Base-by-base conservation (phyloP, 1,140 invertebrate species). In the Bombus pascuorum region DNA sequence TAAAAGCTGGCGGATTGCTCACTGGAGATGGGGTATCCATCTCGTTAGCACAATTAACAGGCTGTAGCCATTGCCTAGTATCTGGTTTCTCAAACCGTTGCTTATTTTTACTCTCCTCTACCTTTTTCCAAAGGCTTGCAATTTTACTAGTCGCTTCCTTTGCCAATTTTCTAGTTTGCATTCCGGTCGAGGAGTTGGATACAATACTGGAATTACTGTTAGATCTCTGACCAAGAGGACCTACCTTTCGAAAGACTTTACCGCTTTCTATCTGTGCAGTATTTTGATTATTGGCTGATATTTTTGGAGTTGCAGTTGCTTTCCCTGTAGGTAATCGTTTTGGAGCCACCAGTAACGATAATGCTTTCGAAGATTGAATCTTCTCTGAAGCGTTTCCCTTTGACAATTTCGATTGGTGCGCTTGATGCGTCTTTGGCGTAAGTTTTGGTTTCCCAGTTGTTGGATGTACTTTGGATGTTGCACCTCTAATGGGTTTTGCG, bases 111-210 rank as follows among this genome's bases (percentile, higher is more conserved):
- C 94, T 96, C 59, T 98, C 97, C 91, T 98, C 97, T 4, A 97
- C 97, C 90, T 96, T 97, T 90, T 98, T 98, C 98, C 98, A 98
- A 25, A 99, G 95, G 91, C 96, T 97, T 2, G 98, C 98, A 66
- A 99, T 98, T 93, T 98, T 98, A 93, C 98, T 98, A 3, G 97
- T 97, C 2, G 98, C 97, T 86, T 98, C 97, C 91, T 97, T 97
- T 25, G 96, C 95, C 9, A 94, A 91, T 42, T 94, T 94, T 42
- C 95, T 95, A 59, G 95, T 93, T 88, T 95, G 94, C 89, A 93
- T 94, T 85, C 92, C 88, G 85, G 84, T 89, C 34, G 94, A 96
- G 25, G 95, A 92, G 59, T 95, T 95, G 0, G 96, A 96, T 87
- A 96, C 96, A 81, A 97, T 95, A 92, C 96, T 96, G 44, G 96